These are phyloP conservation scores for Drepanosiphum platanoidis DNA, from an alignment of 2,888 invertebrate species.

Conservation along the genomic window DNA sequence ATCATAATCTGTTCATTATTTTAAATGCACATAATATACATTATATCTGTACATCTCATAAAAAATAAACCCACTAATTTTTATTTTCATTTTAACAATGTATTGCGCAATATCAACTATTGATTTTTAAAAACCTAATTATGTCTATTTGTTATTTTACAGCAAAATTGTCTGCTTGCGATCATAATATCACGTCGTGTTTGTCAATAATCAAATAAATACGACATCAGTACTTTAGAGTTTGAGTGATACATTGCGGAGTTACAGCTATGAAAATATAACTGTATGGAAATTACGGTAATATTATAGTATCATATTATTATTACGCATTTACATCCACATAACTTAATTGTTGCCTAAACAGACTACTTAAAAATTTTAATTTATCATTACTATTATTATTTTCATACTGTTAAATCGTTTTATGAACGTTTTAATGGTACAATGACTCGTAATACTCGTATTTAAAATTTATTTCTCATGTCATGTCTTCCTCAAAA, in stretches of 20 bases:
- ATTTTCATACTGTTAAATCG: background rate
- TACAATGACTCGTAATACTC: conserved; percentile 3
- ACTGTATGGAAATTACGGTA: background rate
- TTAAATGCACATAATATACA: too few species aligned
- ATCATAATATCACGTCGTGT: background rate
- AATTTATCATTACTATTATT: background rate
- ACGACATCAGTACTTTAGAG: background rate
- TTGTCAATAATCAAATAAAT: background rate
- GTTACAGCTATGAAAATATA: background rate
- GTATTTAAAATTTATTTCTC: background rate
- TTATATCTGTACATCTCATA: too few species aligned
- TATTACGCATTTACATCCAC: too few species aligned
- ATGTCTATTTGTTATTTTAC: background rate
- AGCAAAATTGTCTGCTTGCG: background rate
- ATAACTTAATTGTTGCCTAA: background rate
- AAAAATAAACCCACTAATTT: too few species aligned
- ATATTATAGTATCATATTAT: background rate
- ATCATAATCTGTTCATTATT: too few species aligned
- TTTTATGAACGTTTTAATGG: background rate
- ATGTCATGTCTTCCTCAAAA: background rate
- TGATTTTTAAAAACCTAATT: background rate
- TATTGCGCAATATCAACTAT: background rate
- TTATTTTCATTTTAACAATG: too few species aligned
- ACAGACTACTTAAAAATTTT: background rate
- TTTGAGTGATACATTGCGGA: background rate